phyloP scores from a whole-genome alignment of 2,797 vertebrate genomes.

The Microcaecilia unicolor region DNA sequence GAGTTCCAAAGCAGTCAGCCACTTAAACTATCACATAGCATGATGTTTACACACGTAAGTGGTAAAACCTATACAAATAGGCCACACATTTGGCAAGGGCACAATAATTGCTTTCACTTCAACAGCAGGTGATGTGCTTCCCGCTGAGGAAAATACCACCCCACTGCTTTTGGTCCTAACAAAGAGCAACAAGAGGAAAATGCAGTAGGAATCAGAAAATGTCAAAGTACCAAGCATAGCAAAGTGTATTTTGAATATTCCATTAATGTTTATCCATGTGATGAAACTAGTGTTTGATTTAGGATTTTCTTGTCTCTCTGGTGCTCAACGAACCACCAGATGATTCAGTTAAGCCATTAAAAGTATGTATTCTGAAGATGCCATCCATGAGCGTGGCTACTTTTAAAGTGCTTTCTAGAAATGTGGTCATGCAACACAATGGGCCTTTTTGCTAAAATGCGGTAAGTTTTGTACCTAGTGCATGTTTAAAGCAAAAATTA shows the following conservation, averaged over 20 bases:
- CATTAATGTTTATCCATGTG: slow-evolving; percentile 11
- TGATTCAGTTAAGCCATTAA: too few species aligned
- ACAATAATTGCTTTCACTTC: slow-evolving; percentile 52
- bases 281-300: slow-evolving; percentile 31
- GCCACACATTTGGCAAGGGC: slow-evolving; percentile 35
- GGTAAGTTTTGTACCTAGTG: too few species aligned
- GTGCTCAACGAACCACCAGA: slow-evolving; percentile 15
- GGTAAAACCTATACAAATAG: slow-evolving; percentile 23
- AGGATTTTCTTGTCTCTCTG: slow-evolving; percentile 20
- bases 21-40: slow-evolving; percentile 22
- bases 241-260: slow-evolving; percentile 26
- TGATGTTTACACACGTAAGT: slow-evolving; percentile 36
- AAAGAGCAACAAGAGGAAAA: slow-evolving; percentile 35
- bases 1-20: slow-evolving; percentile 28
- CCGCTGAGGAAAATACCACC: slow-evolving; percentile 29
- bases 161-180: slow-evolving; percentile 32
- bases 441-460: too few species aligned
- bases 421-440: too few species aligned
- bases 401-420: too few species aligned
- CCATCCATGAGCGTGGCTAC: too few species aligned
- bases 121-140: slow-evolving; percentile 37
- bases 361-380: too few species aligned
- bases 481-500: too few species aligned
- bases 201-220: slow-evolving; percentile 37
- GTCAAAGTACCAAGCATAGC: slow-evolving; percentile 27